Percentiles rank a stretch among this genome's conserved stretches.
Conservation (phyloP, 2,888 invertebrate species). For the Frankliniella fusca region DNA sequence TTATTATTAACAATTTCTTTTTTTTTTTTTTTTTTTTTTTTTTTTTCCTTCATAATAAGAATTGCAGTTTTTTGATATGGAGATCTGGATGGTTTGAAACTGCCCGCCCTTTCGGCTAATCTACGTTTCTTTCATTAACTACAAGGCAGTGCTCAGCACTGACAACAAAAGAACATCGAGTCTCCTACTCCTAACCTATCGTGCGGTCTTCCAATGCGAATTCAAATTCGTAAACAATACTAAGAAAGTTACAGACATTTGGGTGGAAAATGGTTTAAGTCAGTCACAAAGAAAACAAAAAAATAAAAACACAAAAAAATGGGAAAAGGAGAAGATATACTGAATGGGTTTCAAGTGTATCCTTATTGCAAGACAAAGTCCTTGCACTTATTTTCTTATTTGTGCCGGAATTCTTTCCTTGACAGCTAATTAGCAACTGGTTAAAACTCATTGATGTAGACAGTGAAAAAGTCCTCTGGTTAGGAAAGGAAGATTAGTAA, state of each 20-base stretch:
- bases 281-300: not conserved
- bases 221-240: not conserved
- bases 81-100: no score
- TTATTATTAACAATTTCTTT: no score
- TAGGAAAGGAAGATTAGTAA: constrained; percentile 89
- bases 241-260: not conserved
- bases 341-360: constrained; percentile 91
- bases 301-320: not conserved
- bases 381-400: constrained; percentile 29
- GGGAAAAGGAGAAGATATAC: constrained; percentile 66
- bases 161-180: not conserved
- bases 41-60: no score
- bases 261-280: not conserved
- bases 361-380: constrained; percentile 46
- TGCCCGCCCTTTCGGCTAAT: not conserved
- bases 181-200: not conserved
- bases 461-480: constrained; percentile 90
- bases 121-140: not conserved
- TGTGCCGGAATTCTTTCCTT: constrained; percentile 16
- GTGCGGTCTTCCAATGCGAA: not conserved
- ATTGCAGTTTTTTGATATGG: no score
- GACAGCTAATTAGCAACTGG: constrained; percentile 68
- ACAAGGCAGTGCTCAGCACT: not conserved
- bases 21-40: no score
- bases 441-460: constrained; percentile 97